Conservation (phyloP, 2,113 vertebrate species). For the Dromas ardeola region DNA sequence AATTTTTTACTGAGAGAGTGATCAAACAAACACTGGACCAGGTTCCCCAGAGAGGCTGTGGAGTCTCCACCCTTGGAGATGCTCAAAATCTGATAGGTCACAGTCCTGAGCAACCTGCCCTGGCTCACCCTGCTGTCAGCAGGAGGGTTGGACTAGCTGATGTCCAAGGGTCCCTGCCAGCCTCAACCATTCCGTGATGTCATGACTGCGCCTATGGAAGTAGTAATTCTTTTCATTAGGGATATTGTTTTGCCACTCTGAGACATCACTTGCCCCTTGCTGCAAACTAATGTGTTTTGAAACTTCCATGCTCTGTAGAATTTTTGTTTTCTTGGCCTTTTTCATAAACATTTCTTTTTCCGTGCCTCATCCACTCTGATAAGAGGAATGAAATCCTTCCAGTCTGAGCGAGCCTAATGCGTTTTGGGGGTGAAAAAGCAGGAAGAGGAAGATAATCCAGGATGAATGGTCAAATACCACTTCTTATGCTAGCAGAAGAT, state of each 20-base stretch:
- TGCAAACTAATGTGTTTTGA: background rate
- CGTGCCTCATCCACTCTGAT: background rate
- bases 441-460: background rate
- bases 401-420: background rate
- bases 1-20: background rate
- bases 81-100: background rate
- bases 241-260: background rate
- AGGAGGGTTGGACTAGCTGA: background rate
- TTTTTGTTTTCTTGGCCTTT: background rate
- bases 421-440: background rate
- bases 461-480: background rate
- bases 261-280: background rate
- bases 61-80: background rate
- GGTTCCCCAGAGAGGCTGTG: background rate
- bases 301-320: background rate
- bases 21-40: background rate
- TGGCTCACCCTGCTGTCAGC: background rate
- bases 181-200: background rate
- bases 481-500: background rate
- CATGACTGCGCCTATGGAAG: background rate
- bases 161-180: background rate
- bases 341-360: background rate
- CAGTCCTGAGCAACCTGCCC: background rate
- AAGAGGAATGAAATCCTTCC: background rate
- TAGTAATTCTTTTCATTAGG: background rate